Conservation (phyloP, 2,113 vertebrate genomes). For the Neotoma lepida region DNA sequence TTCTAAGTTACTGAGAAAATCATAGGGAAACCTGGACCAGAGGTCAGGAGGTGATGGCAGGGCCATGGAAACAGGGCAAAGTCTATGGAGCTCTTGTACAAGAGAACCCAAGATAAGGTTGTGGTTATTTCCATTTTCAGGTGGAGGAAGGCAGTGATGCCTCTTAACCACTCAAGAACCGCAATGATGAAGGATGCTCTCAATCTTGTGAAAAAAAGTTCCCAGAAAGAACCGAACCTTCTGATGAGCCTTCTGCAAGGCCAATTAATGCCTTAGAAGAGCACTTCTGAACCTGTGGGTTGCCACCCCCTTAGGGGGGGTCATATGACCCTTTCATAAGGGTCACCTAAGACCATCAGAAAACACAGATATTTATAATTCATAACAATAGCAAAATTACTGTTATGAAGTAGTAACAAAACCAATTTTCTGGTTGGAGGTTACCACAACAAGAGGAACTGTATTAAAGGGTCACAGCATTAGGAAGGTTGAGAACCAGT, state of each 20-base stretch:
- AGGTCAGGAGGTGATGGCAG: accelerated
- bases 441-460: not conserved
- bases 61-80: not conserved
- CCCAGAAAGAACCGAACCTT: not conserved
- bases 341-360: not conserved
- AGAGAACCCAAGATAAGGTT: not conserved
- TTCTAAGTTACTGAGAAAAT: not conserved
- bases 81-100: not conserved
- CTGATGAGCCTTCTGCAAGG: not conserved
- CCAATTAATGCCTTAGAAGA: not conserved
- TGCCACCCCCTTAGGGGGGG: accelerated
- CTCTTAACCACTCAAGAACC: not conserved
- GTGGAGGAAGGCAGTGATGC: not conserved
- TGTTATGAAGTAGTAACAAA: not conserved
- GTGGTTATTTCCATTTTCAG: not conserved
- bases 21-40: not conserved
- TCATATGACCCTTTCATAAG: not conserved
- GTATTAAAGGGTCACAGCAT: not conserved
- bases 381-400: not conserved
- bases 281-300: not conserved
- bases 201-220: not conserved
- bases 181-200: not conserved
- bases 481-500: not conserved
- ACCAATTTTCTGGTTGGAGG: not conserved
- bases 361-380: not conserved